Base-by-base conservation (phyloP, 2,113 vertebrate species). In the Polypterus senegalus region DNA sequence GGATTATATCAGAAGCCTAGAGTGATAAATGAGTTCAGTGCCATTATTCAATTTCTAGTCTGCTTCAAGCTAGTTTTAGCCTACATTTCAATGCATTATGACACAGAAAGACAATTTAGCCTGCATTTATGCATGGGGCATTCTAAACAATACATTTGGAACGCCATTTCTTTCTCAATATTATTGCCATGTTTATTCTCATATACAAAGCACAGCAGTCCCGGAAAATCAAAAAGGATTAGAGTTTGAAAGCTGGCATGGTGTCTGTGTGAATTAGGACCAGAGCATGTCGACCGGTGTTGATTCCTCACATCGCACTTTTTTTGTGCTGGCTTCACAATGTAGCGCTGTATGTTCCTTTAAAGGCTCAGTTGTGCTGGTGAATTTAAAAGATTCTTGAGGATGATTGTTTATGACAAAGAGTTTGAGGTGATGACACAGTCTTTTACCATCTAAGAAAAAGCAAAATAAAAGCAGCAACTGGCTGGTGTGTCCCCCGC, bases 371-470 rank as follows among this genome's bases (percentile, higher is more conserved):
- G 54, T 3, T 4, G 10, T 11, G 54, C 54, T 55, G 54, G 54
- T 4, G 5, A 58, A 58, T 58, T 27, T 27, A 44, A 5, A 58
- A 10, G 51, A 3, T n/a, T 58, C 56, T 58, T 5, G 7, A 6
- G 3, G 5, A 4, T 58, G 56, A 58, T 58, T 45, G 56, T 58
- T 58, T 58, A 58, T 58, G 56, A 58, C 56, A 58, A 58, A 9
- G 5, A 11, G 43, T 10, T 10, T 55, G 54, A 55, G 54, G 43
- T 55, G 54, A 27, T 55, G 54, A 45, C n/a, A 43, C 46, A 45
- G 27, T 45, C 56, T 58, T 45, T 58, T 58, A 43, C 27, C 27
- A 58, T 58, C 56, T 45, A 58, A 5, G 43, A 27, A 44, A 58
- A 58, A 45, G 43, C n/a, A 56, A 43, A 58, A 58, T 45, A 5